Evolutionary conservation across 2,113 vertebrate species (phyloP), one percentile per base, ranked within the genome.

Genomic region (Pavo muticus): DNA sequence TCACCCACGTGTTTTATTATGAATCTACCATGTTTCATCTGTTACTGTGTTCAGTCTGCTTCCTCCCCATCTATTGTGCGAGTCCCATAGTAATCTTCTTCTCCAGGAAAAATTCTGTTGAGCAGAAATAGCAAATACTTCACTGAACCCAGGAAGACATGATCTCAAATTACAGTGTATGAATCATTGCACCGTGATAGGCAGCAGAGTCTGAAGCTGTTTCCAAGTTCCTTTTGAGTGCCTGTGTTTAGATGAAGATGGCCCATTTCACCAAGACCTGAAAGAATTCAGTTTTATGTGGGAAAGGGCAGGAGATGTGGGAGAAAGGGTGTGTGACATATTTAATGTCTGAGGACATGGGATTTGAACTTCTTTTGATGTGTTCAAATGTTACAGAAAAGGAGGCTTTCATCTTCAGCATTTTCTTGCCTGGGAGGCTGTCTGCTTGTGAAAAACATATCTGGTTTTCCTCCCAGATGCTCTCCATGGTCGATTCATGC

Each of bases 241-340:
- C 25, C 16, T 64, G 18, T 9, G 18, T 35, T 40, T 52, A 70
- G 32, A 18, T 32, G 54, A 11, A 69, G 68, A 21, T 60, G 13
- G 29, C 5, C 3, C 32, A 1, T 60, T 72, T 72, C 21, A 37
- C 11, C 25, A 81, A 45, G 83, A 17, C 42, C 47, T 63, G 48
- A 63, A 72, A 80, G 35, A 81, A 47, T 35, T 61, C 16, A 42
- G 10, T 72, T 79, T 9, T 8, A 32, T 0, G 0, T 7, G 35
- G 6, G 16, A 84, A 52, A 65, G 44, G 32, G 25, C 23, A 78
- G 68, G 52, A 48, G 60, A 30, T 6, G 0, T 29, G 25, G 59
- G 69, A 91, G 59, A 42, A 72, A 27, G 37, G 19, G 16, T 42
- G 44, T 14, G 48, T 4, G 0, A 0, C 3, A 1, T 39, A 18